These are phyloP conservation scores for Takifugu rubripes DNA, from an alignment of 2,797 vertebrate genomes.

Conservation along the genomic window DNA sequence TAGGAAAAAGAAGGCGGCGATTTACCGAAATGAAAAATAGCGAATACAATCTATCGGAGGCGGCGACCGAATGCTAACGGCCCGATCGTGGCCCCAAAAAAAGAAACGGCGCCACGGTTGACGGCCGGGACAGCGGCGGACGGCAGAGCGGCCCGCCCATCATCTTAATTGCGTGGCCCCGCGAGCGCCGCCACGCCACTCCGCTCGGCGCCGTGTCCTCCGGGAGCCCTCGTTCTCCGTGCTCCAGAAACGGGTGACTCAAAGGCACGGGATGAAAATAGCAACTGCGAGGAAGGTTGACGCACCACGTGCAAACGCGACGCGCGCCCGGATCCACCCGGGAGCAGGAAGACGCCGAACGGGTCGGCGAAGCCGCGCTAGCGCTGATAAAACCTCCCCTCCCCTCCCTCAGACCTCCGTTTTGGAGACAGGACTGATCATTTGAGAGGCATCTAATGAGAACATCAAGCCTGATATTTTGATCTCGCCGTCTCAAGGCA, in stretches of 20 bases:
- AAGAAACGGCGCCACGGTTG: constrained; percentile 33
- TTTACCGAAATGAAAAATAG: background rate
- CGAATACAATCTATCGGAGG: constrained; percentile 22
- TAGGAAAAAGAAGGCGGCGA: too few relatives aligned
- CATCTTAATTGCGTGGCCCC: constrained; percentile 75
- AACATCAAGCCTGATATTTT: constrained; percentile 61
- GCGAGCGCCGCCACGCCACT: constrained; percentile 59
- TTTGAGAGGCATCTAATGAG: constrained; percentile 51
- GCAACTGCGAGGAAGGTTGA: constrained; percentile 65
- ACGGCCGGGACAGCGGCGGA: constrained; percentile 19
- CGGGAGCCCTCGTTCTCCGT: constrained; percentile 71
- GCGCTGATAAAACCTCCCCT: background rate
- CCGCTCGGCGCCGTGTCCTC: constrained; percentile 64
- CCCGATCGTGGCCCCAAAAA: constrained; percentile 33
- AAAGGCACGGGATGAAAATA: constrained; percentile 77
- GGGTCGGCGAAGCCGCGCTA: constrained; percentile 4
- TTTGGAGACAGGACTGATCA: constrained; percentile 19
- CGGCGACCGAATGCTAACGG: constrained; percentile 24
- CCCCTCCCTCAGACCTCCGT: background rate
- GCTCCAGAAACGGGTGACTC: constrained; percentile 77
- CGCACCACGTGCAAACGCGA: constrained; percentile 57
- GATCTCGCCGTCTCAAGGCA: constrained; percentile 59
- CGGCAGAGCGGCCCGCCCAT: constrained; percentile 62
- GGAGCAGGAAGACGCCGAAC: too few relatives aligned
- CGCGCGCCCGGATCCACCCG: too few relatives aligned